Percentiles rank a stretch among this genome's conserved stretches.
Evolutionary conservation across 2,888 invertebrate genomes (phyloP).

Genomic region (Bugula neritina): DNA sequence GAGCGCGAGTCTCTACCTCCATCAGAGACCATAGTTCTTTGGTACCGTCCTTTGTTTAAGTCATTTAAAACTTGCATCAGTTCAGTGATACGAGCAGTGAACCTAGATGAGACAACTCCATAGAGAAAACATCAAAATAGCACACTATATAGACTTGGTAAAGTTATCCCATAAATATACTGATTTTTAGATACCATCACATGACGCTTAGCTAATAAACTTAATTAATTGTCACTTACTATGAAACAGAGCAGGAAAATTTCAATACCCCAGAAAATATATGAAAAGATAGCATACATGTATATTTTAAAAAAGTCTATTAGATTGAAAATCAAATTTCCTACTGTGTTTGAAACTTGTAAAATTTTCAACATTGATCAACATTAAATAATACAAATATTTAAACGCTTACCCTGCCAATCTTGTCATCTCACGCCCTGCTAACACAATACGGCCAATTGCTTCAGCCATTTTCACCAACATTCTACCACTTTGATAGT

Average conservation of each 20-base stretch:
- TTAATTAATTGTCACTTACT: too few relatives aligned
- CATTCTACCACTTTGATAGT: slow-evolving; percentile 95
- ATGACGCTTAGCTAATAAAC: too few relatives aligned
- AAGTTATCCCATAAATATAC: too few relatives aligned
- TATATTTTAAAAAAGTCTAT: too few relatives aligned
- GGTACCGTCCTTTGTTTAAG: slow-evolving; percentile 61
- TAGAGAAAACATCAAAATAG: neutral
- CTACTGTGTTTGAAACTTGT: too few relatives aligned
- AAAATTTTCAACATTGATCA: too few relatives aligned
- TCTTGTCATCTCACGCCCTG: slow-evolving; percentile 87
- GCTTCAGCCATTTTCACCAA: slow-evolving; percentile 92
- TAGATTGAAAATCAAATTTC: too few relatives aligned
- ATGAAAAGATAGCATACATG: too few relatives aligned
- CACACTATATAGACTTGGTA: neutral
- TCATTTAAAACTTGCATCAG: slow-evolving; percentile 74
- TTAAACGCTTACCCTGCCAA: slow-evolving; percentile 63
- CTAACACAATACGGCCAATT: slow-evolving; percentile 86
- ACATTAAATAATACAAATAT: too few relatives aligned
- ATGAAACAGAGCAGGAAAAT: too few relatives aligned
- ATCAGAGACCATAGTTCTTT: slow-evolving; percentile 62
- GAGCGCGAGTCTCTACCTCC: slow-evolving; percentile 29
- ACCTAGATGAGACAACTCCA: slow-evolving; percentile 50
- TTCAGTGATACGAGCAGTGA: slow-evolving; percentile 86
- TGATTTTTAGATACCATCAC: too few relatives aligned
- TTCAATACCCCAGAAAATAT: too few relatives aligned